Percentiles rank a stretch among this genome's conserved stretches.
phyloP scores from a whole-genome alignment of 2,113 vertebrate genomes.

The Scophthalmus maximus region DNA sequence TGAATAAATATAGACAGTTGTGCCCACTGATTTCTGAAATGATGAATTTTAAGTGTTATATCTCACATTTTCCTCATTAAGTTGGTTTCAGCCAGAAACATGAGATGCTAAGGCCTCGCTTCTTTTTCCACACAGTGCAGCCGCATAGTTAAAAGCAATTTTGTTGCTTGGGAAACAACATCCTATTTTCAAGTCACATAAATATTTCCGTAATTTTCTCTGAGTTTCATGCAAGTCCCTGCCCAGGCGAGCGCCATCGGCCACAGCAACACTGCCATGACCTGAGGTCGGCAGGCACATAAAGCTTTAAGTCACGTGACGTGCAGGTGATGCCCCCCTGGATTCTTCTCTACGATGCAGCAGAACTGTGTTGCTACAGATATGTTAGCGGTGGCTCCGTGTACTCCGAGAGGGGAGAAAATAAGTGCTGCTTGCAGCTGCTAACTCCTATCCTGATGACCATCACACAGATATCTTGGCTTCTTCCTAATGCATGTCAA shows the following conservation, averaged over 20 bases:
- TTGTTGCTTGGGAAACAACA: constrained; percentile 7
- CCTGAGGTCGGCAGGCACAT: constrained; percentile 3
- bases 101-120: constrained; percentile 1
- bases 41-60: too few relatives aligned
- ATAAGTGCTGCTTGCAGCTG: neutral
- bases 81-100: neutral
- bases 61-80: too few relatives aligned
- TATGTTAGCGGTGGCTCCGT: neutral
- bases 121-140: neutral
- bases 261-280: constrained; percentile 39
- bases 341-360: constrained; percentile 1
- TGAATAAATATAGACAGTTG: neutral
- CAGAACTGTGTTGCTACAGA: neutral
- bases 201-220: constrained; percentile 45
- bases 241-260: constrained; percentile 5
- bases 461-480: too few relatives aligned
- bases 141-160: neutral
- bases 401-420: neutral
- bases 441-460: neutral
- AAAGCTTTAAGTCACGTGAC: neutral
- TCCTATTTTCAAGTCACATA: constrained; percentile 27
- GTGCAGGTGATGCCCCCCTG: constrained; percentile 3
- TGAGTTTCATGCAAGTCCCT: constrained; percentile 1
- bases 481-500: neutral
- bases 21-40: neutral